Conservation (phyloP, 1,140 invertebrate species). For the Euura lappo region DNA sequence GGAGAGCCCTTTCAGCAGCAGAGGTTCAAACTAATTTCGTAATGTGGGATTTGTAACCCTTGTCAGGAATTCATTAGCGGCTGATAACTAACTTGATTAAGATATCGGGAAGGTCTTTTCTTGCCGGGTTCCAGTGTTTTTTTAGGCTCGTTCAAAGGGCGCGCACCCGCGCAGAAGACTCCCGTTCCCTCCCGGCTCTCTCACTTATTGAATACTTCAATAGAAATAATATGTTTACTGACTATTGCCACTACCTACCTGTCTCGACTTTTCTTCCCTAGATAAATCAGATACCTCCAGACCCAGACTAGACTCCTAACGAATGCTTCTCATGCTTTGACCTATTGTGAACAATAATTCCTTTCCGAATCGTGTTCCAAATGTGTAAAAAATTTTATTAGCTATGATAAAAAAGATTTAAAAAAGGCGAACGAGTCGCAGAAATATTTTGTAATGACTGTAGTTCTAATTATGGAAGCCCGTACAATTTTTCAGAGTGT, state of each 20-base stretch:
- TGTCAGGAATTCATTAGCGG: slow-evolving; percentile 47
- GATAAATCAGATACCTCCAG: not conserved
- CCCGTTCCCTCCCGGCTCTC: not conserved
- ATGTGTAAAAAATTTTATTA: no score
- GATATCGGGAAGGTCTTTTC: slow-evolving; percentile 32
- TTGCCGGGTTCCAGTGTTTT: slow-evolving; percentile 15
- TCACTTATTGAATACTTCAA: slow-evolving; percentile 40
- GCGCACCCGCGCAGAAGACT: not conserved
- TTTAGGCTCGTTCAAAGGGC: not conserved
- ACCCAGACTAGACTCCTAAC: not conserved
- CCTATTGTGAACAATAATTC: no score
- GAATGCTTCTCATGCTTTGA: no score
- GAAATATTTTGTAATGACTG: no score
- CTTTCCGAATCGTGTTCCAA: no score
- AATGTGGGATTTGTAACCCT: slow-evolving; percentile 36
- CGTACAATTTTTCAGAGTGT: no score
- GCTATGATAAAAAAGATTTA: no score
- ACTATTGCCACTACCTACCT: not conserved
- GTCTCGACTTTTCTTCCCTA: not conserved
- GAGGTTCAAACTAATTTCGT: slow-evolving; percentile 47
- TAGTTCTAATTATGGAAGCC: no score
- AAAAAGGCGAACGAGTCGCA: no score
- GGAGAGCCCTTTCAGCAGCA: slow-evolving; percentile 29
- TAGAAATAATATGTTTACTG: slow-evolving; percentile 11
- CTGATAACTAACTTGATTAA: slow-evolving; percentile 44